Evolutionary conservation across 2,797 vertebrate genomes (phyloP), one percentile per base, ranked within the genome.

Genomic region (Myripristis murdjan): DNA sequence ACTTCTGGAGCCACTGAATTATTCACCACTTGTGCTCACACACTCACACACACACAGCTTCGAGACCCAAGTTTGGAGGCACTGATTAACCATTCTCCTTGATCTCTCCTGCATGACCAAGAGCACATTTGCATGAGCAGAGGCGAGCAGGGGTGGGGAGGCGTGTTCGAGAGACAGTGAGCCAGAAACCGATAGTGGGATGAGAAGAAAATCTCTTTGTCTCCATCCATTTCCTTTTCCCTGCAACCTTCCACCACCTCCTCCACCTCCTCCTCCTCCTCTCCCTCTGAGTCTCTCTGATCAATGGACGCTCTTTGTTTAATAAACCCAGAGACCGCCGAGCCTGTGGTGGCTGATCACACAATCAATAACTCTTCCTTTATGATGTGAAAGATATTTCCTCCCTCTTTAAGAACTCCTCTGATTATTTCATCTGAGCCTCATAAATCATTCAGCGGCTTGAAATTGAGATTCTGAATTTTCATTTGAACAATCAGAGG

Each of bases 51-150:
- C 12, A 31, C 62, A 41, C 48, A 49, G 75, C 75, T 64, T 0
- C 4, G 69, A 80, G 61, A 85, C 67, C 68, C 68, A 64, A 64
- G 70, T 83, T 82, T 81, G 78, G 74, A 86, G 70, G 71, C 52
- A 44, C 76, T 82, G 72, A 91, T 92, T 87, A 89, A 82, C 68
- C 26, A 92, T 87, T 90, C 89, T 69, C 52, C 89, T 92, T 90
- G 78, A 92, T 92, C 86, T 70, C 60, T 71, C 53, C 75, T 72
- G 77, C 74, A 81, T 82, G 78, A 83, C 77, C 82, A 75, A 64
- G 71, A 81, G 70, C 60, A 65, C 64, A 87, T 88, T 83, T 78
- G 66, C 81, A 87, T 77, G 68, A 73, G 44, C 22, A 59, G 28
- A 22, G 53, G 62, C 53, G 4, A 35, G n/a, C 20, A 20, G 16